phyloP scores from a whole-genome alignment of 2,888 invertebrate species.

The Xylota segnis region DNA sequence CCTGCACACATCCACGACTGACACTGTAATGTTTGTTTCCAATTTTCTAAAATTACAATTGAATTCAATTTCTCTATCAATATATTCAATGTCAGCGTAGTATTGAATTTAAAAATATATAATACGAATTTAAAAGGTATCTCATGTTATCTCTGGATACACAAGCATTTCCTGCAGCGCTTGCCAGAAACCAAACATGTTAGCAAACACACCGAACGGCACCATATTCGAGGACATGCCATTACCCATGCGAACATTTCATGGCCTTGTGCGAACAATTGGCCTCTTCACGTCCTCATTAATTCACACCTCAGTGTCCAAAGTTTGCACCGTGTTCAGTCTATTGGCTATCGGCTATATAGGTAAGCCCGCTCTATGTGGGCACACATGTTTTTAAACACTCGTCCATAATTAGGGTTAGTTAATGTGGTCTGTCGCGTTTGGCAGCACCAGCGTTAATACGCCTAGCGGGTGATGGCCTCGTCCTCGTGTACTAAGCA shows the following conservation, averaged over 20 bases:
- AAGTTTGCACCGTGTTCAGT: constrained; percentile 38
- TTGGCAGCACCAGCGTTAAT: constrained; percentile 50
- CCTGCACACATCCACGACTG: no score
- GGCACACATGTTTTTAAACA: constrained; percentile 59
- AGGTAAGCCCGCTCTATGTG: constrained; percentile 20
- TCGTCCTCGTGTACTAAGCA: constrained; percentile 37
- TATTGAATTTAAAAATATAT: constrained; percentile 17
- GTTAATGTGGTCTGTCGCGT: constrained; percentile 71
- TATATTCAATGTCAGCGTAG: constrained; percentile 1
- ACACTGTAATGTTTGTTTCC: background rate
- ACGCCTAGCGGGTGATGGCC: constrained; percentile 51
- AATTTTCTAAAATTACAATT: constrained; percentile 18
- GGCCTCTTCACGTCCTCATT: constrained; percentile 68
- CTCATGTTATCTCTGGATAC: constrained; percentile 56
- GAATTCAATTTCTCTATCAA: constrained; percentile 43
- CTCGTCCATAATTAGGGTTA: constrained; percentile 68
- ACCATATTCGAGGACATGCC: constrained; percentile 44
- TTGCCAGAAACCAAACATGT: constrained; percentile 55
- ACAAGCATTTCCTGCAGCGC: constrained; percentile 23
- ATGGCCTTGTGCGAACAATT: constrained; percentile 69
- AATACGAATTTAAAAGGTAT: constrained; percentile 24
- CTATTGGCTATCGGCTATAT: constrained; percentile 44
- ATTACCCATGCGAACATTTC: constrained; percentile 48
- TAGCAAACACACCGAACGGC: constrained; percentile 45
- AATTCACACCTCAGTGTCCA: constrained; percentile 57